Conservation (phyloP, 2,888 invertebrate species). For the Archips xylosteana region DNA sequence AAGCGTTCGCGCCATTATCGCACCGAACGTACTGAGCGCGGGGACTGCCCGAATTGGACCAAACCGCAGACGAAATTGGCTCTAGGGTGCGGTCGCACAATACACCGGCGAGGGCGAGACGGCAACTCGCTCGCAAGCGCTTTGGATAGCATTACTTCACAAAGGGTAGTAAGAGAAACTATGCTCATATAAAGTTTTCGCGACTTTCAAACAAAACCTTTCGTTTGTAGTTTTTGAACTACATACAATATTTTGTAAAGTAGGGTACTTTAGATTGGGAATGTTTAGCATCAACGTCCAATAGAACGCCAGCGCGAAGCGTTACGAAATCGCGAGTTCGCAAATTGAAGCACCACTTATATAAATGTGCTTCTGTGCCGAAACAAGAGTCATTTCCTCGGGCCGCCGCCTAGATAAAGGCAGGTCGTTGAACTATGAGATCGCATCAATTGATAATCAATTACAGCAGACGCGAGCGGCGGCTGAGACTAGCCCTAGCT, state of each 20-base stretch:
- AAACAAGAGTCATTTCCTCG: conserved; percentile 8
- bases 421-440: conserved; percentile 13
- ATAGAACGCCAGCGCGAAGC: background rate
- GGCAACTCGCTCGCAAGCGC: background rate
- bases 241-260: background rate
- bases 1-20: background rate
- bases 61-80: conserved; percentile 13
- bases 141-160: background rate
- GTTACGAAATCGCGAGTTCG: conserved; percentile 18
- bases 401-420: conserved; percentile 13
- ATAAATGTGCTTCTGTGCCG: conserved; percentile 14
- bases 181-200: background rate
- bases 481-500: background rate
- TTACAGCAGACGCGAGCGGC: conserved; percentile 1
- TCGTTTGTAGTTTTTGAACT: background rate
- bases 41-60: background rate
- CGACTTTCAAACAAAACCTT: background rate
- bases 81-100: conserved; percentile 6
- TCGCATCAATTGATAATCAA: conserved; percentile 33
- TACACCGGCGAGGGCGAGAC: background rate
- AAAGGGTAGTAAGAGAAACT: conserved; percentile 3
- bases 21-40: background rate
- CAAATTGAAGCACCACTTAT: conserved; percentile 17
- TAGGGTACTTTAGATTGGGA: background rate
- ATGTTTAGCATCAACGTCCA: background rate